Evolutionary conservation across 2,888 invertebrate species (phyloP).

Genomic region (Pyralis farinalis): DNA sequence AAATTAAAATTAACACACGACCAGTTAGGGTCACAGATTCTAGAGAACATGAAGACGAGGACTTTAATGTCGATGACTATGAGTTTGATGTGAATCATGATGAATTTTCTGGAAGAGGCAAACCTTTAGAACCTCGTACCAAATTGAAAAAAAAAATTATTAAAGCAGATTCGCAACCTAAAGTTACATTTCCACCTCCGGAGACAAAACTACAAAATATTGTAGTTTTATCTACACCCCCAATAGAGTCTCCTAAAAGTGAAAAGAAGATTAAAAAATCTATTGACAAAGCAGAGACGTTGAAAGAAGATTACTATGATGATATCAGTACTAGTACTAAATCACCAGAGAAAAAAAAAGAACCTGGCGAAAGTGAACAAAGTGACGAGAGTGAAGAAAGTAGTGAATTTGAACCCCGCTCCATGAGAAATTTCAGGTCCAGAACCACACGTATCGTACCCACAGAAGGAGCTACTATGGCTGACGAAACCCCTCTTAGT

Average conservation of each 20-base stretch:
- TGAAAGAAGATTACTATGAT: conserved; percentile 43
- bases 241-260: conserved; percentile 22
- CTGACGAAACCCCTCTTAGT: no score
- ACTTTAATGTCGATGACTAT: conserved; percentile 63
- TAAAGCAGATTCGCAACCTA: conserved; percentile 7
- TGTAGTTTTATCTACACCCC: conserved; percentile 19
- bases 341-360: conserved; percentile 21
- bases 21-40: conserved; percentile 37
- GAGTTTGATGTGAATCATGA: conserved; percentile 68
- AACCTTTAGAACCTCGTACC: conserved; percentile 49
- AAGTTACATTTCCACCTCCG: conserved; percentile 11
- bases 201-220: conserved; percentile 25
- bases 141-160: conserved; percentile 26
- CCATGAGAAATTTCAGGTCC: no score
- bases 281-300: conserved; percentile 18
- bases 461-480: no score
- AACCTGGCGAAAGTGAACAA: conserved; percentile 29
- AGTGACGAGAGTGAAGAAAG: conserved; percentile 41
- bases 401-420: conserved; percentile 24
- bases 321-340: conserved; percentile 35
- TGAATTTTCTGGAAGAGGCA: conserved; percentile 52
- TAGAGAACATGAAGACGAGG: conserved; percentile 62
- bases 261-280: conserved; percentile 28
- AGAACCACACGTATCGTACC: no score
- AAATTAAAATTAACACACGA: conserved; percentile 34